Conservation (phyloP, 2,113 vertebrate species). For the Phalacrocorax carbo region DNA sequence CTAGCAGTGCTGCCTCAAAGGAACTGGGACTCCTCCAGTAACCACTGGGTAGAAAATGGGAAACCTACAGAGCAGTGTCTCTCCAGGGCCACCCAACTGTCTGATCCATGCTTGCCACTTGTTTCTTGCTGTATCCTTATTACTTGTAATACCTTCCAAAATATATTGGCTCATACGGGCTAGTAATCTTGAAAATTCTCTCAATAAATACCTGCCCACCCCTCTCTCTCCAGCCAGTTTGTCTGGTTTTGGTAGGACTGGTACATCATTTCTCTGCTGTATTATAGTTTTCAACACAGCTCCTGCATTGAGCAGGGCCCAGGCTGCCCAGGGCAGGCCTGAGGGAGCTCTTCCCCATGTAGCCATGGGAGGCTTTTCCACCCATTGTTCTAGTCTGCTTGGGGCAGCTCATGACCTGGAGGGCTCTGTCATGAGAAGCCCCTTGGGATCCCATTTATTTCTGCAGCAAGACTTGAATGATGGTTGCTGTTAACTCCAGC, state of each 20-base stretch:
- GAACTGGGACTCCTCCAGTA: neutral
- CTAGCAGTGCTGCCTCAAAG: neutral
- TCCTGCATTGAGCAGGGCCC: neutral
- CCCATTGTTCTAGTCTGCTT: neutral
- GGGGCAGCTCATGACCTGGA: neutral
- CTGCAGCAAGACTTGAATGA: neutral
- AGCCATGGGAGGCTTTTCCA: neutral
- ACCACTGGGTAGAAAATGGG: neutral
- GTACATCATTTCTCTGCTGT: neutral
- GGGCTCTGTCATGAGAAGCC: neutral
- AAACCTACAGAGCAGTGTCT: neutral
- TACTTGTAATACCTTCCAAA: neutral
- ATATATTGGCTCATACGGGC: neutral
- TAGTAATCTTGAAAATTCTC: neutral
- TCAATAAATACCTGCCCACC: neutral
- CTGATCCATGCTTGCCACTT: neutral
- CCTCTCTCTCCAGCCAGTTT: neutral
- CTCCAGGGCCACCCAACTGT: neutral
- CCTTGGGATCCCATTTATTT: constrained; percentile 21
- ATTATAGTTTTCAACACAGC: fast-evolving
- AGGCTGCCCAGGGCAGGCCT: neutral
- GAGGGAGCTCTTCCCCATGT: neutral
- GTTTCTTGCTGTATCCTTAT: neutral
- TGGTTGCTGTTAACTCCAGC: neutral
- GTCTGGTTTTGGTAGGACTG: neutral